Conservation (phyloP, 2,113 vertebrate species). For the Hiodon tergisus region DNA sequence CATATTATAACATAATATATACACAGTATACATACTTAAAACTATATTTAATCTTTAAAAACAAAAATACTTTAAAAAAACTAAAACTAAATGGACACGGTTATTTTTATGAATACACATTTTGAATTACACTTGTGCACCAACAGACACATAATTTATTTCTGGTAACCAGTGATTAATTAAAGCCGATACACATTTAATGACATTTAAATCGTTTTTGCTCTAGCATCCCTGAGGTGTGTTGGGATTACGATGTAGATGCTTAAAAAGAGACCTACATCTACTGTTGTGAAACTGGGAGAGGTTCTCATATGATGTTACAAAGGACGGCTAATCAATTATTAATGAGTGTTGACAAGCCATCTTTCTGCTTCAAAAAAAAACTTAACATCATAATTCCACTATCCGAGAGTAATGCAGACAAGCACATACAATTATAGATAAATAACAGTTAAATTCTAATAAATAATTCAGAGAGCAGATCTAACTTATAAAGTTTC, state of each 20-base stretch:
- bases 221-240: background rate
- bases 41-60: too few species aligned
- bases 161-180: background rate
- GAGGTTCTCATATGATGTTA: slow-evolving; percentile 24
- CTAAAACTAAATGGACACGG: background rate
- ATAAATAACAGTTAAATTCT: background rate
- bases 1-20: too few species aligned
- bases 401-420: background rate
- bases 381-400: background rate
- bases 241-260: slow-evolving; percentile 3
- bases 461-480: too few species aligned
- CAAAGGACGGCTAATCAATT: slow-evolving; percentile 17
- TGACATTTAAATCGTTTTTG: background rate
- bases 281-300: background rate
- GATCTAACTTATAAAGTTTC: too few species aligned
- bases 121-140: background rate
- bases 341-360: slow-evolving; percentile 7
- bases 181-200: background rate
- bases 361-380: slow-evolving; percentile 3
- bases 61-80: background rate
- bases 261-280: slow-evolving; percentile 12
- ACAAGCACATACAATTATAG: background rate
- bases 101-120: background rate
- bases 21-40: too few species aligned
- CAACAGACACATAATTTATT: background rate